Percentiles rank a stretch among this genome's conserved stretches.
These are phyloP conservation scores for Eumacrocentrus americanus DNA, from an alignment of 2,888 invertebrate species.

Conservation along the genomic window DNA sequence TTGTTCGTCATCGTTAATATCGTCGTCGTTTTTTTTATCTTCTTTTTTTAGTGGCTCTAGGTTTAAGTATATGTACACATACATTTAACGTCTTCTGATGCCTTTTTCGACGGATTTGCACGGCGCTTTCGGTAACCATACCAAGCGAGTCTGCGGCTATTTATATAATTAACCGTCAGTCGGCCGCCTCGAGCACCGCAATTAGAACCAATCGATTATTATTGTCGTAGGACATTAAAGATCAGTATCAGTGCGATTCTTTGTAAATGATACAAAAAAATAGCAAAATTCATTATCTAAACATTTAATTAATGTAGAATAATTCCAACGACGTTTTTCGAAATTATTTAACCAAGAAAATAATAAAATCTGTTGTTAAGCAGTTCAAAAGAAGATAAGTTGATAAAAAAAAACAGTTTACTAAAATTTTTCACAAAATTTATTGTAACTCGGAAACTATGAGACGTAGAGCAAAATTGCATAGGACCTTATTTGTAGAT, in stretches of 20 bases:
- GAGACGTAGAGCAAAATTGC: no score
- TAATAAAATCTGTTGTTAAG: not conserved
- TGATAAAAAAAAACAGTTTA: no score
- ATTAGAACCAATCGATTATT: slow-evolving; percentile 17
- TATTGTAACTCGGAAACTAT: no score
- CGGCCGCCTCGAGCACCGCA: slow-evolving; percentile 4
- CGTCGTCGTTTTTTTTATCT: slow-evolving; percentile 26
- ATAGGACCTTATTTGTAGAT: no score
- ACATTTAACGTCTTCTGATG: slow-evolving; percentile 24
- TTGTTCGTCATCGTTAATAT: slow-evolving; percentile 35
- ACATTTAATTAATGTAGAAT: no score
- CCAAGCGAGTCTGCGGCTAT: slow-evolving; percentile 13
- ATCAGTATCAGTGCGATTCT: no score
- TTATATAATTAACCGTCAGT: slow-evolving; percentile 9
- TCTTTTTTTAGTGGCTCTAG: slow-evolving; percentile 20
- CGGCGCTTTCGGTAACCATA: slow-evolving; percentile 11
- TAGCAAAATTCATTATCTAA: no score
- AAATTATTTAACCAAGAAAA: no score
- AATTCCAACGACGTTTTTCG: no score
- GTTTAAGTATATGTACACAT: slow-evolving; percentile 5
- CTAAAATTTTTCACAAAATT: no score
- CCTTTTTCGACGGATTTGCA: slow-evolving; percentile 20
- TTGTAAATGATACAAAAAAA: no score
- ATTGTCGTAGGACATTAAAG: not conserved
- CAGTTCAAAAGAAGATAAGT: not conserved